Evolutionary conservation across 1,140 invertebrate species (phyloP).

Genomic region (Colletes latitarsis): DNA sequence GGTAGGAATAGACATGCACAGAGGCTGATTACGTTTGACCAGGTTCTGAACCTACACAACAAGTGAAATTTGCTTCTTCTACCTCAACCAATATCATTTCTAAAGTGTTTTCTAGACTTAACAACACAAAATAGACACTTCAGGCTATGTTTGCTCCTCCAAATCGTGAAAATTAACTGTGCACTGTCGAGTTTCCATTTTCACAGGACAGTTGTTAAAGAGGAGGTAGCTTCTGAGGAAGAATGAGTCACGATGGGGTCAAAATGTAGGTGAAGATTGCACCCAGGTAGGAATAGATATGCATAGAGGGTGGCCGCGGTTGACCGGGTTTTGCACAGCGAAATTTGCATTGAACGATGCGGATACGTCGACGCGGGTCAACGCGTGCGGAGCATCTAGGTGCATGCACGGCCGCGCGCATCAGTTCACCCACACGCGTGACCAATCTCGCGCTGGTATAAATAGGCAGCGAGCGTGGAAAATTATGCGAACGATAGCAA

Average conservation of each 20-base stretch:
- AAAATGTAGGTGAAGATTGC: not conserved
- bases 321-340: slow-evolving; percentile 64
- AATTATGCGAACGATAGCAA: not conserved
- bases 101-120: too few relatives aligned
- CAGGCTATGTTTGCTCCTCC: too few relatives aligned
- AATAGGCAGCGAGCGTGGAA: not conserved
- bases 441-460: not conserved
- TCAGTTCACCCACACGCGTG: not conserved
- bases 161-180: too few relatives aligned
- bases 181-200: too few relatives aligned
- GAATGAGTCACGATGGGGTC: slow-evolving; percentile 48
- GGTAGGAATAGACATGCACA: too few relatives aligned
- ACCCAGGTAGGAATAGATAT: slow-evolving; percentile 32
- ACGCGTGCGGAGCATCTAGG: slow-evolving; percentile 20
- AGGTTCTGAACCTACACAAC: too few relatives aligned
- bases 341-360: slow-evolving; percentile 69
- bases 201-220: too few relatives aligned
- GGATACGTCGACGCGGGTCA: slow-evolving; percentile 41
- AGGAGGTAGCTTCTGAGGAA: slow-evolving; percentile 31
- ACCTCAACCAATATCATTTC: too few relatives aligned
- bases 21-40: too few relatives aligned
- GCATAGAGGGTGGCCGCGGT: slow-evolving; percentile 58
- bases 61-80: too few relatives aligned
- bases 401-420: not conserved
- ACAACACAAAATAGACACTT: too few relatives aligned